Evolutionary conservation across 2,113 vertebrate genomes (phyloP).

Genomic region (Corythornis cristatus): DNA sequence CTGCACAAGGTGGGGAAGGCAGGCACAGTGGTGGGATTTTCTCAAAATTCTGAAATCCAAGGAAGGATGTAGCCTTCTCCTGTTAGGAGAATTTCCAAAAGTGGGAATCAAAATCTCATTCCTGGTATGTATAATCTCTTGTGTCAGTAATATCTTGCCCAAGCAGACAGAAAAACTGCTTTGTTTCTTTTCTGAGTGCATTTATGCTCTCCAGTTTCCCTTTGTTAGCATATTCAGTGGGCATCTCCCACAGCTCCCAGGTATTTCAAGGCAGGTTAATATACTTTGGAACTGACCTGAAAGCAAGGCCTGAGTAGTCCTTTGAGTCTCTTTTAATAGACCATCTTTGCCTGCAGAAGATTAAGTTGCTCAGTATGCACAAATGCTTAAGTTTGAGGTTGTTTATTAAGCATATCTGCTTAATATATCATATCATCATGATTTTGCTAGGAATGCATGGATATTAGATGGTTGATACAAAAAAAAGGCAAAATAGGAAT

Average conservation of each 20-base stretch:
- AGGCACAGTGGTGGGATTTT: conserved; percentile 16
- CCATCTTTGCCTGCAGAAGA: neutral
- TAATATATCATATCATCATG: too few relatives aligned
- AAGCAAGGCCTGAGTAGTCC: neutral
- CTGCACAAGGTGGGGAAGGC: neutral
- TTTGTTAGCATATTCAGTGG: neutral
- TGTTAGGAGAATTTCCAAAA: conserved; percentile 8
- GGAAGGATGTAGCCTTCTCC: conserved; percentile 58
- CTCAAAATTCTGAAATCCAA: conserved; percentile 27
- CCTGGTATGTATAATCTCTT: neutral
- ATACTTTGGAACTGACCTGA: neutral
- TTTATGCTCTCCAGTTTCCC: neutral
- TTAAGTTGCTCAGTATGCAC: neutral
- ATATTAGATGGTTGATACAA: neutral
- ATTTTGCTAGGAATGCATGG: neutral
- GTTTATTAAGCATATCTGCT: neutral
- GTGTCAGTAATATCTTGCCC: neutral
- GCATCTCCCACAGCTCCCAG: neutral
- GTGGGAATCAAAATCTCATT: neutral
- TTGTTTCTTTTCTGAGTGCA: neutral
- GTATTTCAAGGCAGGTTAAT: neutral
- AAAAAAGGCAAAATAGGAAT: neutral
- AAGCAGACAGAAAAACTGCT: neutral
- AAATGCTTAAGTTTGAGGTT: neutral
- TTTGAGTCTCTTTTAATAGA: neutral